Evolutionary conservation across 2,888 invertebrate genomes (phyloP).

Genomic region (Hoplodrina ambigua): DNA sequence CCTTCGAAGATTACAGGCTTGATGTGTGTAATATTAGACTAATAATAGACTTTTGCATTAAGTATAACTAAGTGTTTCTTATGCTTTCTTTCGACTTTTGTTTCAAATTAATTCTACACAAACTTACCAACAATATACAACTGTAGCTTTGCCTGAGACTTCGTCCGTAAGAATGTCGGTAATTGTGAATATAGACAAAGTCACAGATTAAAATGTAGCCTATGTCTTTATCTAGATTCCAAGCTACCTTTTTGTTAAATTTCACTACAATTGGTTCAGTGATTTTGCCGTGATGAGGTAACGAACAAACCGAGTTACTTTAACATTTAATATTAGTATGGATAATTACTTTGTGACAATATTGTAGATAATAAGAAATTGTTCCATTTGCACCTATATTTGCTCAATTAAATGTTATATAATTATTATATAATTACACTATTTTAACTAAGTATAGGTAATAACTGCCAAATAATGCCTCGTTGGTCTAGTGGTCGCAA

Average conservation of each 20-base stretch:
- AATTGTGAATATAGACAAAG: not conserved
- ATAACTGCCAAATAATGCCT: too few relatives aligned
- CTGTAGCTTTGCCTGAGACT: not conserved
- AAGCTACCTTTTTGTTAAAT: not conserved
- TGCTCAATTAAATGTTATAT: conserved; percentile 78
- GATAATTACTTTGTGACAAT: not conserved
- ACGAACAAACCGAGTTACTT: not conserved
- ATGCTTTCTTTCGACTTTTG: too few relatives aligned
- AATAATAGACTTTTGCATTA: too few relatives aligned
- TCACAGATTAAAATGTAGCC: not conserved
- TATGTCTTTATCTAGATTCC: not conserved
- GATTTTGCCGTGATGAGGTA: not conserved
- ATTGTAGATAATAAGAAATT: conserved; percentile 53
- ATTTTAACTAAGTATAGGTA: conserved; percentile 5
- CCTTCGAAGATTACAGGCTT: too few relatives aligned
- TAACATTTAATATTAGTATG: not conserved
- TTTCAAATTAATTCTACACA: too few relatives aligned
- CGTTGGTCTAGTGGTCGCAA: too few relatives aligned
- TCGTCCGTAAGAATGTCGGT: not conserved
- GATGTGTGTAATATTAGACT: too few relatives aligned
- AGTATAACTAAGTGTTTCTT: too few relatives aligned
- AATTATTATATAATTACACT: conserved; percentile 34
- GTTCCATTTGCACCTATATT: conserved; percentile 81
- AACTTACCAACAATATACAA: not conserved
- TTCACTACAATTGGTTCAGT: not conserved